Evolutionary conservation across 37 sponge, comb jelly and placozoan species (phyloP), one percentile per base, ranked within the genome.

Genomic region (Agelas oroides): DNA sequence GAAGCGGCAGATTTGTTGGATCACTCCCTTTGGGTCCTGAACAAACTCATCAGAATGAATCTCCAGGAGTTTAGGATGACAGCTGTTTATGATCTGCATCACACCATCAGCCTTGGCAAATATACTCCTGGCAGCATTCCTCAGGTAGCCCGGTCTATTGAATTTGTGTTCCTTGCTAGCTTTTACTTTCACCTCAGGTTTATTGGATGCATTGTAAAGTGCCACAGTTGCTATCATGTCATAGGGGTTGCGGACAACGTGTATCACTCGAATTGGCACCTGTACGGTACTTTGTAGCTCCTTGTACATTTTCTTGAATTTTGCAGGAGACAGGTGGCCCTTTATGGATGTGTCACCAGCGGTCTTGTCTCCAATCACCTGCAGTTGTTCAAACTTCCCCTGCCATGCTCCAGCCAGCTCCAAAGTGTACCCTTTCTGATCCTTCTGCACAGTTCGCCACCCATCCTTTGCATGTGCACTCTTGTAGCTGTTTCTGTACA

Each of bases 161-260:
- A 70, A 71, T 35, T 57, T 70, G 13, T 82, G 71, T 23, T 56
- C 52, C 32, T 15, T 15, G 21, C 59, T 56, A 0, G 82, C 71
- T 34, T 36, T 20, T 12, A 71, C 59, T 32, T 59, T 82, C 52
- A 19, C 23, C 14, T 23, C 62, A 33, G 41, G 72, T 11, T 40
- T 20, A 41, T 41, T 11, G 0, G 82, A 60, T 16, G 62, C 72
- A 0, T 79, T 65, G 58, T 84, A 84, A 11, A 90, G 76, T 34
- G 65, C 57, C 24, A 73, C 70, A 12, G 90, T 90, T 31, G 90
- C 85, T 35, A 90, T 90, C 32, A 82, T 84, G 37, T 90, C 85
- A 33, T 71, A 84, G 15, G 90, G 90, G 55, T 90, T 90, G 1
- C 90, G 37, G 1, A 90, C 76, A 36, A 84, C 80, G 57, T 90